A percentile compares a stretch with the other conserved stretches of the same genome.
These are phyloP conservation scores for Cladorhizidae sp. DNA, from an alignment of 37 sponge, comb jelly and placozoan species.

Conservation along the genomic window DNA sequence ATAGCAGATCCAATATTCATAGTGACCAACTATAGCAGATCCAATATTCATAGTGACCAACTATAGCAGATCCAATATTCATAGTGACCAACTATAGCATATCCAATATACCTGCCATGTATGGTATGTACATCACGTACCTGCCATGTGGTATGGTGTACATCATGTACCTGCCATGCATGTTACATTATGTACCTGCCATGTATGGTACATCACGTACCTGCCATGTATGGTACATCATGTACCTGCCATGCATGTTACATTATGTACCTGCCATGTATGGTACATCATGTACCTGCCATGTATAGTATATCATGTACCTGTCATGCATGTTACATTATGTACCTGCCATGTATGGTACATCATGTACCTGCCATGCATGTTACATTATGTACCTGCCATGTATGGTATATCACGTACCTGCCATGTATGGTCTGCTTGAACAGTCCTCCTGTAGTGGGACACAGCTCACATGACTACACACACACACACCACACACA, in stretches of 20 bases:
- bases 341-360: neutral
- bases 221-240: slow-evolving; percentile 55
- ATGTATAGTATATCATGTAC: too few relatives aligned
- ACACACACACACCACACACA: neutral
- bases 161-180: neutral
- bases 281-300: neutral
- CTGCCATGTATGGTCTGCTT: slow-evolving; percentile 77
- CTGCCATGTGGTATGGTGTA: too few relatives aligned
- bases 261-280: neutral
- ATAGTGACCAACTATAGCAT: neutral
- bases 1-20: too few relatives aligned
- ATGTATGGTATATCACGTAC: too few relatives aligned
- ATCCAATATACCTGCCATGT: neutral
- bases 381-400: neutral
- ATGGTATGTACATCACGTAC: neutral
- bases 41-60: too few relatives aligned
- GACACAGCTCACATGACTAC: slow-evolving; percentile 83
- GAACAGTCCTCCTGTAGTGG: slow-evolving; percentile 65
- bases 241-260: neutral
- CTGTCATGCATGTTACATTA: neutral
- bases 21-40: too few relatives aligned
- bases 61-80: too few relatives aligned
- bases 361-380: neutral
- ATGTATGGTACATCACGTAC: too few relatives aligned
- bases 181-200: neutral